Evolutionary conservation across 1,140 invertebrate genomes (phyloP), one percentile per base, ranked within the genome.

Genomic region (Drosophila nebulosa): DNA sequence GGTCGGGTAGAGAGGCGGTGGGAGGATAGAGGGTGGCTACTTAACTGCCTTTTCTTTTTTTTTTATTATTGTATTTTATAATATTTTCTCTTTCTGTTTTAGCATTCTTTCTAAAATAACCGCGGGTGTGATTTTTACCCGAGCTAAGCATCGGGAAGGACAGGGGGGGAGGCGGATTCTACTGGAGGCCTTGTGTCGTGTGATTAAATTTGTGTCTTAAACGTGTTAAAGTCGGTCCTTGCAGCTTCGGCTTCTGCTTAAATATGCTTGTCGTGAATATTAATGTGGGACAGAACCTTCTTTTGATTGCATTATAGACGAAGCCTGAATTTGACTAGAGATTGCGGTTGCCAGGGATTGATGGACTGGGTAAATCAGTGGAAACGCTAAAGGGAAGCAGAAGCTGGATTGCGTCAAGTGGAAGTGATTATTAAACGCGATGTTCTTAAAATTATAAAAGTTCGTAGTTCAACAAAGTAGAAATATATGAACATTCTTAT

Each of bases 171-270:
- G n/a, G n/a, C n/a, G n/a, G 21, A 26, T 42, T 61, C 14, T 58
- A 4, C 32, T 53, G 21, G 30, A 58, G 65, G 65, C 46, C 52
- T 30, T 68, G 66, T 61, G 39, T 46, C 16, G 16, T 67, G 62
- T 89, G 86, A 89, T 89, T 78, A 90, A 89, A 89, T 89, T 89
- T 89, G 77, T 72, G 71, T 58, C 68, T 78, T 78, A 86, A 80
- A 74, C 79, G 69, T 69, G 78, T 72, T 78, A 85, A 78, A 81
- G 80, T 69, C 60, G 64, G 64, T 65, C 22, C 52, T 39, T 42
- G 26, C 30, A 61, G 61, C 18, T 27, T 21, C 68, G 3, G 50
- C 21, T 55, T 52, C 79, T 81, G 67, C 83, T 79, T 86, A 81
- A 75, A 81, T 71, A 81, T 86, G 83, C 67, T 79, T 42, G 64